phyloP scores from a whole-genome alignment of 2,797 vertebrate species.

The Chrosomus eos region DNA sequence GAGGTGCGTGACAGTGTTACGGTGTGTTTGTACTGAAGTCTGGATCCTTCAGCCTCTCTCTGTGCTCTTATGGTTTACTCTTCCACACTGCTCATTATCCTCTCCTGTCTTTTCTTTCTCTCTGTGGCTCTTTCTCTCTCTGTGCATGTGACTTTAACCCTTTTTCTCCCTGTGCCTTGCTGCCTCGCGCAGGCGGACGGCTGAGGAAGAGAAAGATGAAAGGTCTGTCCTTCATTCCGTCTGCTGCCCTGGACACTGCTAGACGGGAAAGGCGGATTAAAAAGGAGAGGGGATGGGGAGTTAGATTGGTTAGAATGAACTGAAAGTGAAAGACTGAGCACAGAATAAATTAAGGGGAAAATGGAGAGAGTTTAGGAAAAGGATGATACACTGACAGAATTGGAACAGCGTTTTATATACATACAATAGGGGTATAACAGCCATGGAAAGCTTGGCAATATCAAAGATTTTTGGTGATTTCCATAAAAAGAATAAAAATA shows the following conservation, averaged over 20 bases:
- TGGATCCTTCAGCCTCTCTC: conserved; percentile 26
- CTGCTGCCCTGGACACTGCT: conserved; percentile 57
- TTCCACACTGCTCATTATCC: conserved; percentile 58
- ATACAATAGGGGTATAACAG: not conserved
- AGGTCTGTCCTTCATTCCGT: conserved; percentile 90
- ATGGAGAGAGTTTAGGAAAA: not conserved
- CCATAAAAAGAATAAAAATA: not conserved
- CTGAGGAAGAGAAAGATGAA: conserved; percentile 93
- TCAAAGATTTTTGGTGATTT: not conserved
- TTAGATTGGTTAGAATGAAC: not conserved
- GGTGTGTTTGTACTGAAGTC: conserved; percentile 39
- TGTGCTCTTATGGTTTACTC: conserved; percentile 29
- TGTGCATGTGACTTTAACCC: conserved; percentile 84
- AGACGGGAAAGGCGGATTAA: conserved; percentile 29
- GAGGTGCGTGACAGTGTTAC: conserved; percentile 42
- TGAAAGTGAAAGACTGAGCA: not conserved
- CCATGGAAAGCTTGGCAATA: not conserved
- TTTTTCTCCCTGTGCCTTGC: conserved; percentile 91
- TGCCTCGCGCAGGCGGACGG: conserved; percentile 88
- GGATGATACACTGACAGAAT: not conserved
- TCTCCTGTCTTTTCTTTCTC: conserved; percentile 33
- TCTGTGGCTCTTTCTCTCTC: conserved; percentile 45
- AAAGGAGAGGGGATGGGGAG: not conserved
- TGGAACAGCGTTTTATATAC: not conserved
- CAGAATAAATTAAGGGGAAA: not conserved